A percentile compares a stretch with the other conserved stretches of the same genome.
These are phyloP conservation scores for Diarsia rubi DNA, from an alignment of 2,888 invertebrate genomes.

Conservation along the genomic window DNA sequence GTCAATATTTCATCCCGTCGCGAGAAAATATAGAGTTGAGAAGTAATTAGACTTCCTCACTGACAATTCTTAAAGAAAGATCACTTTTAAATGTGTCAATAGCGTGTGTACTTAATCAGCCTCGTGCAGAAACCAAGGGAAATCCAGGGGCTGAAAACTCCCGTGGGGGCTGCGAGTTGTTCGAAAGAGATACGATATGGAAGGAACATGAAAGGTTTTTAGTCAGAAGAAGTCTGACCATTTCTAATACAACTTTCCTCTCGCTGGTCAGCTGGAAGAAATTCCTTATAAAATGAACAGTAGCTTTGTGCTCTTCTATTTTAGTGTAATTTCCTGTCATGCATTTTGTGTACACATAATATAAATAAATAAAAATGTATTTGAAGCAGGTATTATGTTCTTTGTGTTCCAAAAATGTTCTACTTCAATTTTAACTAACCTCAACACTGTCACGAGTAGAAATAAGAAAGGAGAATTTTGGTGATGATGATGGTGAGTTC, in stretches of 20 bases:
- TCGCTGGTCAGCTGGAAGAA: no score
- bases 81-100: neutral
- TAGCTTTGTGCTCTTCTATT: no score
- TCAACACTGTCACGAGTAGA: neutral
- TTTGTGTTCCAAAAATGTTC: neutral
- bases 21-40: constrained; percentile 41
- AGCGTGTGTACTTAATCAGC: neutral
- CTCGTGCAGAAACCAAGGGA: neutral
- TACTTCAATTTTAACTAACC: neutral
- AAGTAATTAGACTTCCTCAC: constrained; percentile 16
- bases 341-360: no score
- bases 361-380: no score
- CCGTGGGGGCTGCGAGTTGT: no score
- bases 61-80: neutral
- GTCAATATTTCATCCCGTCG: constrained; percentile 74
- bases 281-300: no score
- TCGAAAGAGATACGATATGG: no score
- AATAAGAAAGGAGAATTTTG: neutral
- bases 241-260: no score
- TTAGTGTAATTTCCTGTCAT: no score
- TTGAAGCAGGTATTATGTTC: neutral
- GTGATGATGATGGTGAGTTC: neutral
- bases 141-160: neutral
- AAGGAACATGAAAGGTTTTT: no score
- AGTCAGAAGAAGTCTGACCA: no score